Base-by-base conservation (phyloP, 2,888 invertebrate species). In the Spicauda simplicius region DNA sequence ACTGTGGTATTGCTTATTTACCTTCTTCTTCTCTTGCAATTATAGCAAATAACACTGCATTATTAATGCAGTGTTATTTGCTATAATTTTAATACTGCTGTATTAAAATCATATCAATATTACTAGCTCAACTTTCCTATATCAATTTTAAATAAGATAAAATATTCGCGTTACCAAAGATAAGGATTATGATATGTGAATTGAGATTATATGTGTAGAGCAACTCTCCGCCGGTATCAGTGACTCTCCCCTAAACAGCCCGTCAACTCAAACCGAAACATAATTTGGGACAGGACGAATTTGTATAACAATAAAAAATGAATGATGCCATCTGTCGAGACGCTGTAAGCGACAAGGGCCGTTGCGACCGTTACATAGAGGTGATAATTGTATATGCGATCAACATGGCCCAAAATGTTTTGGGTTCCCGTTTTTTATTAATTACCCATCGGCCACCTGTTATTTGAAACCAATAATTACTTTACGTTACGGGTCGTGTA, bases 391-490 rank as follows among this genome's bases (percentile, higher is more conserved):
- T 37, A 50, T 60, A 50, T 50, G 2, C 41, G 19, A 18, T 18
- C 48, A n/a, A 48, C 18, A 48, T 54, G 54, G 16, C 33, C 45
- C 48, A 30, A 66, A 60, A 50, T 60, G 55, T 66, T 66, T 60
- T 56, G 59, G 59, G 65, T 52, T 41, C 58, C 50, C 63, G 41
- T 65, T 70, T 71, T 69, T 71, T 69, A 69, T 69, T 73, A 73
- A 76, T 71, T 71, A 71, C 68, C 67, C 67, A 68, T 69, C 65
- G 59, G 59, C 74, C 79, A 77, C 75, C 76, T 79, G 76, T 77
- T 78, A 78, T 77, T 76, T 65, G 60, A 71, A 74, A 72, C 71
- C 73, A 67, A 71, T 81, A 80, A 83, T 82, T 80, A 82, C 60
- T 75, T 72, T 74, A 75, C 69, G 73, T 79, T 76, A 74, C 74